Evolutionary conservation across 2,888 invertebrate species (phyloP).

Genomic region (Geophilus truncorum): DNA sequence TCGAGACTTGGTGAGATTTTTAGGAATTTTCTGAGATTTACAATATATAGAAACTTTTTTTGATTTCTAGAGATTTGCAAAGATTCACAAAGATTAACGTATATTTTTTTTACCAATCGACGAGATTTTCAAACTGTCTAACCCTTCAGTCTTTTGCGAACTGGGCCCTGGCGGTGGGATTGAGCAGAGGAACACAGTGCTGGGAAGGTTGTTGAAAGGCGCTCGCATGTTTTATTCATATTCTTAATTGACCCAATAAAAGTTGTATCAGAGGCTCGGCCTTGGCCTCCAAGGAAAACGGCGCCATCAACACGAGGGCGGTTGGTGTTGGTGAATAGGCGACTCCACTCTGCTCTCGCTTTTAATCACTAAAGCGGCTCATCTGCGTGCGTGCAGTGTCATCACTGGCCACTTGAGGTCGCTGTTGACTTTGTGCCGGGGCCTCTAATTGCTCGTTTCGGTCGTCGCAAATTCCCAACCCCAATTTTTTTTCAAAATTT

Average conservation of each 20-base stretch:
- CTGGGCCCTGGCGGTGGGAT: too few species aligned
- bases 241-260: slow-evolving; percentile 20
- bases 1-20: too few species aligned
- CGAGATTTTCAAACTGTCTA: too few species aligned
- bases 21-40: too few species aligned
- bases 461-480: not conserved
- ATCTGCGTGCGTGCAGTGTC: slow-evolving; percentile 12
- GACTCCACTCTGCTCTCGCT: not conserved
- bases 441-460: not conserved
- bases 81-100: too few species aligned
- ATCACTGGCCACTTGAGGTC: slow-evolving; percentile 20
- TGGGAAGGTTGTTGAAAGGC: slow-evolving; percentile 3
- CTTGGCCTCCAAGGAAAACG: slow-evolving; percentile 20
- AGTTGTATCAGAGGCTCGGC: slow-evolving; percentile 15
- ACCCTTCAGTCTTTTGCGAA: too few species aligned
- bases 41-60: too few species aligned
- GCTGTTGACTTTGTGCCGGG: not conserved
- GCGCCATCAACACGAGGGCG: slow-evolving; percentile 16
- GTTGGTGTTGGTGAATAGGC: slow-evolving; percentile 14
- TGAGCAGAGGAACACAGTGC: not conserved
- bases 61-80: too few species aligned
- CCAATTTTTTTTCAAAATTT: not conserved
- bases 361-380: slow-evolving; percentile 20
- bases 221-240: slow-evolving; percentile 8
- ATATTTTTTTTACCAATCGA: too few species aligned